Base-by-base conservation (phyloP, 92 coral and sea anemone genomes). In the Porites lobata region DNA sequence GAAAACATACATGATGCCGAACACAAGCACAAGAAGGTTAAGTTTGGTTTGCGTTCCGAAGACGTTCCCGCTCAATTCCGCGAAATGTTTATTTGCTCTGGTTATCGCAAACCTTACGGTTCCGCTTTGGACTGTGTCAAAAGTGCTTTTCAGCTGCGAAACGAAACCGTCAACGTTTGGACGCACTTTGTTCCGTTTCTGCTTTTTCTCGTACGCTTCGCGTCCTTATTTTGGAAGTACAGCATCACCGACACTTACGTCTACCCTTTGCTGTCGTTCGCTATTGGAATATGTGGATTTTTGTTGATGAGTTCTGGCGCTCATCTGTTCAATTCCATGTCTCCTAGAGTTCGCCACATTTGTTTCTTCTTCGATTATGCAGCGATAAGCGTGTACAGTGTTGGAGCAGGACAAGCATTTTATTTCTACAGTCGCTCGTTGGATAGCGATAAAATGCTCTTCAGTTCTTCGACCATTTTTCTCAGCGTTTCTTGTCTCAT, bases 351-450 rank as follows among this genome's bases (percentile, higher is more conserved):
- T 4, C 93, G 99, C 17, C 99, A 98, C 72, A 88, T 92, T 51
- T 98, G 99, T 54, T 98, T 98, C 91, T 98, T 94, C 86, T 96
- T 97, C 84, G 99, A 98, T 75, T 98, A 98, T 72, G 93, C 98
- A 3, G 99, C 99, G 56, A 98, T 98, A 17, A 92, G 98, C 58
- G 95, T 96, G 0, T 96, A 98, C 87, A 93, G 99, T 76, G 96
- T 95, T 0, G 99, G 99, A 18, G 99, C 99, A 6, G 98, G 98
- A 0, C 95, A 96, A 87, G 96, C 98, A 6, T 98, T 98, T 76
- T 94, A 90, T 70, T 98, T 94, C 81, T 98, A 98, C 86, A 93
- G 94, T 13, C 96, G 99, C 14, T 98, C 98, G 32, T 79, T 91
- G 51, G 9, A 85, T 6, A 75, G 87, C 14, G 65, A 43, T 17